Evolutionary conservation across 2,113 vertebrate species (phyloP).

Genomic region (Psammodynastes pulverulentus): DNA sequence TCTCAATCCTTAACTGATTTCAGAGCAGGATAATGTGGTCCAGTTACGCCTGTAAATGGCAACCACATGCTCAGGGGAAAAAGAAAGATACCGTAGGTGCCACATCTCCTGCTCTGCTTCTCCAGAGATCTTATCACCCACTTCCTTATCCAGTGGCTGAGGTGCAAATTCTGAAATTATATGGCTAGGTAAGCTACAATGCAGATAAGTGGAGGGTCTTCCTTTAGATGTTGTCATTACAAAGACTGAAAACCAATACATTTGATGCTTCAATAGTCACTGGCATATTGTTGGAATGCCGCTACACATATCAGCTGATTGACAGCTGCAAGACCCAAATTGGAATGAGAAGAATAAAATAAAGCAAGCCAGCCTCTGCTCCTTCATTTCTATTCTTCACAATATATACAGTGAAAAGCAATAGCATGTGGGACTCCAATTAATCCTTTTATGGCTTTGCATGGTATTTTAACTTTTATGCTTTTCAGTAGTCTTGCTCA

Average conservation of each 20-base stretch:
- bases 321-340: not conserved
- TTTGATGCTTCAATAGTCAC: not conserved
- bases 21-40: not conserved
- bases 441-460: not conserved
- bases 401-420: too few species aligned
- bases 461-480: not conserved
- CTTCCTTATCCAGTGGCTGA: not conserved
- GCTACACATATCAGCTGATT: not conserved
- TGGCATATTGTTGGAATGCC: not conserved
- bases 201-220: not conserved
- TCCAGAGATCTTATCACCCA: not conserved
- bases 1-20: not conserved
- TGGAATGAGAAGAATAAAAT: not conserved
- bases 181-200: not conserved
- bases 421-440: rapidly evolving
- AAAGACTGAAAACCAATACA: not conserved
- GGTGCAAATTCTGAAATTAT: not conserved
- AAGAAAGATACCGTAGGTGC: not conserved
- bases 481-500: not conserved
- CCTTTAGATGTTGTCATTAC: not conserved
- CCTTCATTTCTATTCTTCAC: not conserved
- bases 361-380: too few species aligned
- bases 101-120: not conserved
- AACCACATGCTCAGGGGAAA: not conserved
- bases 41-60: not conserved